These are phyloP conservation scores for Aplidium turbinatum DNA, from an alignment of 23 tunicate genomes.

Conservation along the genomic window DNA sequence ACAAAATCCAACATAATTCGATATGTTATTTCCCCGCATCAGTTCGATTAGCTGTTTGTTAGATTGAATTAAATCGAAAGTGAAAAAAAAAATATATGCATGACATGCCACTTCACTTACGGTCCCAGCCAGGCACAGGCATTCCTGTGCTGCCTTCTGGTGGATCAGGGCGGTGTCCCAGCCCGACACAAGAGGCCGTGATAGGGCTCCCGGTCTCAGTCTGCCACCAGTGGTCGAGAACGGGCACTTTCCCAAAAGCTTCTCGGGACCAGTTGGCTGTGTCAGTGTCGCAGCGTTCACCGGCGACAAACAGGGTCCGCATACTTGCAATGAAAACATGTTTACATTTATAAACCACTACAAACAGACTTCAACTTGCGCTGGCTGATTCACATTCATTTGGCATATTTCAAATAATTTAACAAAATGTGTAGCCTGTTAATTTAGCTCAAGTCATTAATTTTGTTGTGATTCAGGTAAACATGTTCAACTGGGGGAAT, in stretches of 20 bases:
- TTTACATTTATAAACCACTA: too few species aligned
- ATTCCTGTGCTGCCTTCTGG: slow-evolving; percentile 80
- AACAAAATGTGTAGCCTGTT: neutral
- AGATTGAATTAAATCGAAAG: too few species aligned
- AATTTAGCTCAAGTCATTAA: too few species aligned
- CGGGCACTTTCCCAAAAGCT: slow-evolving; percentile 75
- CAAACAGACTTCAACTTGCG: too few species aligned
- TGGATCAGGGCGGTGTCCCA: slow-evolving; percentile 59
- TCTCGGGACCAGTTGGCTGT: slow-evolving; percentile 68
- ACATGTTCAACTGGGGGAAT: too few species aligned
- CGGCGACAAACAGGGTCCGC: slow-evolving; percentile 87
- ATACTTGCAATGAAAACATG: slow-evolving; percentile 39
- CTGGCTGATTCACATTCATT: too few species aligned
- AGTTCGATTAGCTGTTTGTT: too few species aligned
- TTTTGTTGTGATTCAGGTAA: too few species aligned
- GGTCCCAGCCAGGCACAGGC: slow-evolving; percentile 94
- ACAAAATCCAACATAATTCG: too few species aligned
- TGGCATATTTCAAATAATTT: neutral
- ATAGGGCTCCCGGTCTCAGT: slow-evolving; percentile 89
- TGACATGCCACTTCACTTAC: too few species aligned
- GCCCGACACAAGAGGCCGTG: slow-evolving; percentile 86
- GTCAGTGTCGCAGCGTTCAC: slow-evolving; percentile 90
- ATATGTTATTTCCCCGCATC: too few species aligned
- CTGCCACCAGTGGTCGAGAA: slow-evolving; percentile 97
- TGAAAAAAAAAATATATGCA: too few species aligned